Evolutionary conservation across 1,140 invertebrate species (phyloP), one percentile per base, ranked within the genome.

Genomic region (Drosophila oshimai): DNA sequence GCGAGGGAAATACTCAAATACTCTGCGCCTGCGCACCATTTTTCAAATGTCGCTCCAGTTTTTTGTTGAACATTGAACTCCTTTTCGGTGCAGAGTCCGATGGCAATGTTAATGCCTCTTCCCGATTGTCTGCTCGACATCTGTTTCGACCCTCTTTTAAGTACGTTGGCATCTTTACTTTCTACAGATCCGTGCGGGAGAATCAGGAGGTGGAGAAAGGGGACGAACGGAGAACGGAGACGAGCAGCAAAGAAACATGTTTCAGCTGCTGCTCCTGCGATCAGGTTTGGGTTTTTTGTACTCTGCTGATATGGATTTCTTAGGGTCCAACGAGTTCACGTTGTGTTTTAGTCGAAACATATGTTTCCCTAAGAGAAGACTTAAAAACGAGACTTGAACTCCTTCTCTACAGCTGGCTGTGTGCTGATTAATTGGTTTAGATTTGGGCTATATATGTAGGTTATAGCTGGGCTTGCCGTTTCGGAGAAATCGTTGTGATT

Each of bases 371-470:
- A 26, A 62, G 28, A 18, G 42, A 29, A 42, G 33, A 42, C 12
- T 15, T 33, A 47, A 57, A 58, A 44, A 46, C 46, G 28, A 55
- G n/a, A 45, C n/a, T 24, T 2, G 18, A 20, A 15, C 34, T 39
- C 13, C 31, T 22, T 17, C 15, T 7, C 26, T 7, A 24, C 57
- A 39, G 17, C 24, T 36, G 54, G 24, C 26, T 39, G 47, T 61
- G 39, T 50, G 73, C 69, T 87, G 81, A 87, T 87, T 87, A 87
- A 87, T 87, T 87, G 76, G 73, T 74, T 81, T 77, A 81, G 81
- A 87, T 87, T 86, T 60, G 46, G 65, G 45, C 39, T 62, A 67
- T 45, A 31, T 12, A 26, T 18, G 17, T 53, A 36, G 53, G 45
- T 51, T 55, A 55, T 33, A 31, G 44, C 18, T 5, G 12, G n/a